These are phyloP conservation scores for Zeuzera pyrina DNA, from an alignment of 2,888 invertebrate species.

Conservation along the genomic window DNA sequence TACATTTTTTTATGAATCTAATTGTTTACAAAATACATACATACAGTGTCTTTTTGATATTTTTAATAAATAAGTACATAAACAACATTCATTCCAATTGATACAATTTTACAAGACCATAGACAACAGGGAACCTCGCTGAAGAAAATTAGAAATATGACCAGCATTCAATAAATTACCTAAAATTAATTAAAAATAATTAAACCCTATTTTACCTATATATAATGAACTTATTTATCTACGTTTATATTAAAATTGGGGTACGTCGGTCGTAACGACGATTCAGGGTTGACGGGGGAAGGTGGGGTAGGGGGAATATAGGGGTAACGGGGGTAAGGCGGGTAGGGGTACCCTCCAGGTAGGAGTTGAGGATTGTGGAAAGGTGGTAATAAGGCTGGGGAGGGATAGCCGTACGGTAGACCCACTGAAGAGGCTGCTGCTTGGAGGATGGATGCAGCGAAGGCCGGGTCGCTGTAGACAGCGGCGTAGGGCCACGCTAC, in stretches of 20 bases:
- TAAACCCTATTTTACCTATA: no score
- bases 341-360: slow-evolving; percentile 75
- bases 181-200: no score
- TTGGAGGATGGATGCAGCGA: slow-evolving; percentile 93
- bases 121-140: no score
- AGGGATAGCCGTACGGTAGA: slow-evolving; percentile 75
- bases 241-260: slow-evolving; percentile 61
- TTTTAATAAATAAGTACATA: no score
- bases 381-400: slow-evolving; percentile 72
- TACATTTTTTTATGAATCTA: no score
- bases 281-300: slow-evolving; percentile 53
- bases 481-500: slow-evolving; percentile 96
- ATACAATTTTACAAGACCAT: no score
- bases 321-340: slow-evolving; percentile 64
- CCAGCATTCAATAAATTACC: no score
- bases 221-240: slow-evolving; percentile 65
- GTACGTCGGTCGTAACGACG: slow-evolving; percentile 62
- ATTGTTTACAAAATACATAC: no score
- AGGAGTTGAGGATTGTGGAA: slow-evolving; percentile 72
- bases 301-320: slow-evolving; percentile 69
- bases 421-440: slow-evolving; percentile 86
- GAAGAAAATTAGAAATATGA: no score
- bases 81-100: no score
- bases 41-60: no score
- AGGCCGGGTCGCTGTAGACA: slow-evolving; percentile 93